Conservation (phyloP, 1,140 invertebrate genomes). For the Carposina sasakii region DNA sequence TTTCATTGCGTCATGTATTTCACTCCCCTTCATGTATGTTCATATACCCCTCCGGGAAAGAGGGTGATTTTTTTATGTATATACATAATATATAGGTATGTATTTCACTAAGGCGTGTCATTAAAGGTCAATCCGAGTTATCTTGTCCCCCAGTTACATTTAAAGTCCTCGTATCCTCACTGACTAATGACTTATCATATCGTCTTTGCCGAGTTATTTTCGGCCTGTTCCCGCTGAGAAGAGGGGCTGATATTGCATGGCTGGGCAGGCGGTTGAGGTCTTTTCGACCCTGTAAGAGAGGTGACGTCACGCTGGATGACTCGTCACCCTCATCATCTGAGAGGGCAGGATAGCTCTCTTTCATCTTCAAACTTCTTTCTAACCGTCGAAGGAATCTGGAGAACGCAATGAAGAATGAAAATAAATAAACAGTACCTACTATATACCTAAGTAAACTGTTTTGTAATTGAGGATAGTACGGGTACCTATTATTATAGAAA, state of each 20-base stretch:
- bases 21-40: too few relatives aligned
- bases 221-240: slow-evolving; percentile 43
- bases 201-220: slow-evolving; percentile 60
- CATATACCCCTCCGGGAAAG: too few relatives aligned
- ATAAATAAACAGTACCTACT: too few relatives aligned
- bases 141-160: slow-evolving; percentile 50
- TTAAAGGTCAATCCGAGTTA: slow-evolving; percentile 46
- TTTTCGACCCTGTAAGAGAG: slow-evolving; percentile 69
- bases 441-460: too few relatives aligned
- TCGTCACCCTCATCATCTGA: slow-evolving; percentile 74
- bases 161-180: slow-evolving; percentile 60
- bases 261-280: slow-evolving; percentile 64
- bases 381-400: slow-evolving; percentile 70
- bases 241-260: slow-evolving; percentile 53
- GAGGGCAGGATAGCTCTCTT: slow-evolving; percentile 71
- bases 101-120: too few relatives aligned
- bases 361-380: slow-evolving; percentile 76
- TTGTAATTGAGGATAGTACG: too few relatives aligned
- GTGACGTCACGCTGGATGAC: slow-evolving; percentile 73
- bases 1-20: too few relatives aligned
- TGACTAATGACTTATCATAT: slow-evolving; percentile 52
- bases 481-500: too few relatives aligned
- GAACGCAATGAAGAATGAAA: slow-evolving; percentile 7
- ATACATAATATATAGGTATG: too few relatives aligned
- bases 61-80: too few relatives aligned